Conservation (phyloP, 1,140 invertebrate genomes). For the Polypedilum vanderplanki region DNA sequence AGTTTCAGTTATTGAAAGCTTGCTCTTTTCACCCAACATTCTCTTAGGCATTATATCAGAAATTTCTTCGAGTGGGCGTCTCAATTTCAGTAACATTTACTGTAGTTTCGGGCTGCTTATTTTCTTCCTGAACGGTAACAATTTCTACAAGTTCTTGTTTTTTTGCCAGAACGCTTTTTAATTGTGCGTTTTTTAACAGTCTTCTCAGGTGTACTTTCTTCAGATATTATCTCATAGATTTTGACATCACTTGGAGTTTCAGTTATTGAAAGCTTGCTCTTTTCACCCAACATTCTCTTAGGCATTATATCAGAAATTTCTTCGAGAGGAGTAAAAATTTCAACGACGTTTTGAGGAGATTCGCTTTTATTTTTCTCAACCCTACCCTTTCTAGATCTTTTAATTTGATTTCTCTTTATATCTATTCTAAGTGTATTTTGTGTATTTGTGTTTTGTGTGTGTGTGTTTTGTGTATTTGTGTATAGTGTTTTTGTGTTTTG, state of each 20-base stretch:
- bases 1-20: constrained; percentile 44
- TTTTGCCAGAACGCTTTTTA: constrained; percentile 35
- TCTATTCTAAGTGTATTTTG: constrained; percentile 46
- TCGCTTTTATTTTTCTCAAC: background rate
- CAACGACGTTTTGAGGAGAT: background rate
- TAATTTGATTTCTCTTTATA: constrained; percentile 38
- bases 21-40: constrained; percentile 35
- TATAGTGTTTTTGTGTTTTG: constrained; percentile 45
- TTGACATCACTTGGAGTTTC: background rate
- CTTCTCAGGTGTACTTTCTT: constrained; percentile 21
- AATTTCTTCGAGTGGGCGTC: constrained; percentile 32
- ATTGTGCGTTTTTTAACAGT: constrained; percentile 34
- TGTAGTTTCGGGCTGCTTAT: constrained; percentile 35
- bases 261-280: background rate
- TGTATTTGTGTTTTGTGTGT: constrained; percentile 46
- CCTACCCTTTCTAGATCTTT: background rate
- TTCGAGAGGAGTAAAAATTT: background rate
- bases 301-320: background rate
- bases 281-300: background rate
- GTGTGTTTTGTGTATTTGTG: constrained; percentile 48
- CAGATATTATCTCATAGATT: background rate
- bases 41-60: constrained; percentile 31
- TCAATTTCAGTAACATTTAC: constrained; percentile 35
- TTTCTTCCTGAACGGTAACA: constrained; percentile 37
- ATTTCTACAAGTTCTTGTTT: constrained; percentile 42